Evolutionary conservation across 1,140 invertebrate genomes (phyloP).

Genomic region (Aphelenchoides besseyi): DNA sequence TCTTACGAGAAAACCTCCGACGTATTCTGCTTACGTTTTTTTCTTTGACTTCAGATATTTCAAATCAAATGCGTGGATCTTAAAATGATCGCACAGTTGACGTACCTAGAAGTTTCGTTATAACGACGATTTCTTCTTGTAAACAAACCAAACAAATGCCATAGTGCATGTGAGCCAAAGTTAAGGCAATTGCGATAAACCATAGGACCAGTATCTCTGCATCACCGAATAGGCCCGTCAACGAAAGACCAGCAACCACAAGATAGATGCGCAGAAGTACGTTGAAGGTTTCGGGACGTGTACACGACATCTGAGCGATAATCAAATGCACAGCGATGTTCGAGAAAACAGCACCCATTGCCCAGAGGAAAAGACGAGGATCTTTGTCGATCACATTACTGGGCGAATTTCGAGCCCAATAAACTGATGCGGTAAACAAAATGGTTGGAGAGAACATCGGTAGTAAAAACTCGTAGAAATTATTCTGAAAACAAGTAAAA

Average conservation of each 20-base stretch:
- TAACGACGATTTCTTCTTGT: neutral
- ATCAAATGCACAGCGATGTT: slow-evolving; percentile 67
- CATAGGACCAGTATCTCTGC: slow-evolving; percentile 63
- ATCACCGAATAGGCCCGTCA: slow-evolving; percentile 40
- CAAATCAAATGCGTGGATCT: slow-evolving; percentile 64
- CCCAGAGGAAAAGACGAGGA: slow-evolving; percentile 64
- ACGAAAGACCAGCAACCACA: slow-evolving; percentile 14
- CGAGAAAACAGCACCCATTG: slow-evolving; percentile 66
- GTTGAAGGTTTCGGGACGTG: slow-evolving; percentile 63
- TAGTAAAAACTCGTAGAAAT: slow-evolving; percentile 62
- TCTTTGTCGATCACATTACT: slow-evolving; percentile 64
- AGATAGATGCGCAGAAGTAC: slow-evolving; percentile 46
- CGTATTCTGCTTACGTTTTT: neutral
- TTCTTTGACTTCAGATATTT: slow-evolving; percentile 41
- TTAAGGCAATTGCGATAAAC: slow-evolving; percentile 61
- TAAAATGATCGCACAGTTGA: slow-evolving; percentile 65
- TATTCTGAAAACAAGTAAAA: slow-evolving; percentile 29
- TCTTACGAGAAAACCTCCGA: too few species aligned
- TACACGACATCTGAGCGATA: slow-evolving; percentile 67
- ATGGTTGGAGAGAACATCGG: slow-evolving; percentile 64
- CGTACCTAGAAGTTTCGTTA: slow-evolving; percentile 52
- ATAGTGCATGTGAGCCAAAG: slow-evolving; percentile 65
- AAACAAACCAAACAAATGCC: slow-evolving; percentile 64
- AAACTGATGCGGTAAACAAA: slow-evolving; percentile 63
- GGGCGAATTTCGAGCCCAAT: slow-evolving; percentile 64